Conservation (phyloP, 2,113 vertebrate species). For the Octodon degus region DNA sequence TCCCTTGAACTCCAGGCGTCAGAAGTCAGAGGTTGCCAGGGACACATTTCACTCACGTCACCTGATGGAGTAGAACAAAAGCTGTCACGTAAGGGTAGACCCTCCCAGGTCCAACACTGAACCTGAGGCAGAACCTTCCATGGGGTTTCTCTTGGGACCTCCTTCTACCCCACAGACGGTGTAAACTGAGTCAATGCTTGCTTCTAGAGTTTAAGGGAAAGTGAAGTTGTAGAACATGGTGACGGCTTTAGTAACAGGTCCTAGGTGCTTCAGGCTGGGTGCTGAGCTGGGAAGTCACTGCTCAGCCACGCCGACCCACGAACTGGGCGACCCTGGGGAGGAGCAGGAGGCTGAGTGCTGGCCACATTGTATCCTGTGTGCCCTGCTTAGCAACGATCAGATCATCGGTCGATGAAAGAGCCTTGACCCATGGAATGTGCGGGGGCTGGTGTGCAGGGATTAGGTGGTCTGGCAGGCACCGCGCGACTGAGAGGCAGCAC, state of each 20-base stretch:
- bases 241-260: neutral
- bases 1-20: neutral
- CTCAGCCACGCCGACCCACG: conserved; percentile 59
- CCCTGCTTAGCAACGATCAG: conserved; percentile 61
- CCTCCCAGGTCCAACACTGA: neutral
- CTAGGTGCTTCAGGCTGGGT: conserved; percentile 2
- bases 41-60: neutral
- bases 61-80: conserved; percentile 16
- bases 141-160: neutral
- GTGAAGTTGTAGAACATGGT: neutral
- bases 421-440: conserved; percentile 77
- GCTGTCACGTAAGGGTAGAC: neutral
- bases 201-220: neutral
- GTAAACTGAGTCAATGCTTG: neutral
- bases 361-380: conserved; percentile 64
- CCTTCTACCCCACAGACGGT: neutral
- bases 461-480: conserved; percentile 76
- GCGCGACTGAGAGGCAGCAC: conserved; percentile 64
- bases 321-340: conserved; percentile 72
- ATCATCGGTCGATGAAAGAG: conserved; percentile 72
- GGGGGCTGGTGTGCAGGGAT: conserved; percentile 83
- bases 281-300: conserved; percentile 61
- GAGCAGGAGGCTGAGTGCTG: conserved; percentile 51
- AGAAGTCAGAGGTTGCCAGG: neutral
- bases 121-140: neutral